Percentiles rank a stretch among this genome's conserved stretches.
These are phyloP conservation scores for Embidobia sp. DNA, from an alignment of 2,888 invertebrate genomes.

Conservation along the genomic window DNA sequence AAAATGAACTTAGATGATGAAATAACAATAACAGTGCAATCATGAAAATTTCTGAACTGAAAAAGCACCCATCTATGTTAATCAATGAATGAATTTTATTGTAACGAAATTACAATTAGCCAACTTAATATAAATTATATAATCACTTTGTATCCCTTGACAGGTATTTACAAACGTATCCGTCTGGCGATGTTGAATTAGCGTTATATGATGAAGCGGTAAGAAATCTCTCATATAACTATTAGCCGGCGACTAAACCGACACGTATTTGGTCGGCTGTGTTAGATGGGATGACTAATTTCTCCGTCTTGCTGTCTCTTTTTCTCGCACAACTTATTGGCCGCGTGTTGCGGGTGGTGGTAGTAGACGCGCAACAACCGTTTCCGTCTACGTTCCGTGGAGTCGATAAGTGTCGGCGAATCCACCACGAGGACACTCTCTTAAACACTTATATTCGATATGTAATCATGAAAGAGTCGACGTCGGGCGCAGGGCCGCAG, in stretches of 20 bases:
- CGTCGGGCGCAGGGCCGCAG: constrained; percentile 61
- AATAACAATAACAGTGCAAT: not conserved
- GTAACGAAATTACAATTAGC: too few relatives aligned
- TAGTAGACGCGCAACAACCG: constrained; percentile 59
- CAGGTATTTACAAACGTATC: constrained; percentile 23
- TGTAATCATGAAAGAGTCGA: constrained; percentile 51
- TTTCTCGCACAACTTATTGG: constrained; percentile 41
- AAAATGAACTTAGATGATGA: too few relatives aligned
- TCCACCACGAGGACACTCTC: constrained; percentile 61
- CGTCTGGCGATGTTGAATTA: constrained; percentile 33
- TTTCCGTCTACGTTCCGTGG: constrained; percentile 54
- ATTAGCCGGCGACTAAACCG: constrained; percentile 25
- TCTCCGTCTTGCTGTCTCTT: constrained; percentile 33
- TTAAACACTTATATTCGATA: constrained; percentile 56
- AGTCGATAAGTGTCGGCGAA: constrained; percentile 62
- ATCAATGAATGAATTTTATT: too few relatives aligned
- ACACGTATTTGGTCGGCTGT: constrained; percentile 30
- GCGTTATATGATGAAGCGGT: constrained; percentile 34
- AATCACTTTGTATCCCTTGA: too few relatives aligned
- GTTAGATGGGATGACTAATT: constrained; percentile 62
- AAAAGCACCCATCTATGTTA: too few relatives aligned
- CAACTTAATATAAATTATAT: too few relatives aligned
- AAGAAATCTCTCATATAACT: constrained; percentile 48
- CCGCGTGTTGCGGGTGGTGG: constrained; percentile 49
- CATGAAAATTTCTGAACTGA: too few relatives aligned